Evolutionary conservation across 64 coral and sea anemone species (phyloP).

Genomic region (Montipora capricornis): DNA sequence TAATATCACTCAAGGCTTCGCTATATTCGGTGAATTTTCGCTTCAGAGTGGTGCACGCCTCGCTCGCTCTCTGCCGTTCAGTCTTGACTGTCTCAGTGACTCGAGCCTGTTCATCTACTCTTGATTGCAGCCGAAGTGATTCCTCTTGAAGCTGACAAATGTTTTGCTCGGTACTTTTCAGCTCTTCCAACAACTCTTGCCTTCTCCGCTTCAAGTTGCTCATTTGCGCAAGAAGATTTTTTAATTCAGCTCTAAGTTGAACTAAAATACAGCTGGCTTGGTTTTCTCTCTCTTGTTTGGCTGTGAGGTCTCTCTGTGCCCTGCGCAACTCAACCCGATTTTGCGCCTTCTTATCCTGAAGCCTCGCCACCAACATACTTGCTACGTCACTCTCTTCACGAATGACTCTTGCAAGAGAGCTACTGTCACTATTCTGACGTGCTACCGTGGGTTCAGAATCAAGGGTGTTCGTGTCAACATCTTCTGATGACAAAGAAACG

Average conservation of each 20-base stretch:
- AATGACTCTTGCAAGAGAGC: slow-evolving; percentile 21
- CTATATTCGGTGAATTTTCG: slow-evolving; percentile 46
- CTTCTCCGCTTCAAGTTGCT: slow-evolving; percentile 7
- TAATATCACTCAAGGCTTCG: slow-evolving; percentile 42
- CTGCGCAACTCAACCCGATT: slow-evolving; percentile 4
- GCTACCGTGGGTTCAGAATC: neutral
- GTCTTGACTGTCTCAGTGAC: neutral
- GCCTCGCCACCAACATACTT: slow-evolving; percentile 35
- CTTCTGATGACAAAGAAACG: neutral
- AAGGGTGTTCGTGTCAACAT: neutral
- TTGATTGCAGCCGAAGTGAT: slow-evolving; percentile 13
- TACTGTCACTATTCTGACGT: neutral
- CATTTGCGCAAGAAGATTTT: slow-evolving; percentile 7
- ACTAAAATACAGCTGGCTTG: neutral
- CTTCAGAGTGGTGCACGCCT: slow-evolving; percentile 8
- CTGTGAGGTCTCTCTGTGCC: slow-evolving; percentile 6
- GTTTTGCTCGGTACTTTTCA: slow-evolving; percentile 33
- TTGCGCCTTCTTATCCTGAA: slow-evolving; percentile 51
- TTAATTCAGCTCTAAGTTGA: slow-evolving; percentile 18
- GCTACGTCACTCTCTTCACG: slow-evolving; percentile 32
- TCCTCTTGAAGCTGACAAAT: slow-evolving; percentile 32
- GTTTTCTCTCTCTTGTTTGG: neutral
- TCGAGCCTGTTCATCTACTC: neutral
- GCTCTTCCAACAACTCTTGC: slow-evolving; percentile 34
- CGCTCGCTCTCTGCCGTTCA: slow-evolving; percentile 9